Percentiles rank a stretch among this genome's conserved stretches.
These are phyloP conservation scores for Temnothorax ravouxi DNA, from an alignment of 2,888 invertebrate genomes.

Conservation along the genomic window DNA sequence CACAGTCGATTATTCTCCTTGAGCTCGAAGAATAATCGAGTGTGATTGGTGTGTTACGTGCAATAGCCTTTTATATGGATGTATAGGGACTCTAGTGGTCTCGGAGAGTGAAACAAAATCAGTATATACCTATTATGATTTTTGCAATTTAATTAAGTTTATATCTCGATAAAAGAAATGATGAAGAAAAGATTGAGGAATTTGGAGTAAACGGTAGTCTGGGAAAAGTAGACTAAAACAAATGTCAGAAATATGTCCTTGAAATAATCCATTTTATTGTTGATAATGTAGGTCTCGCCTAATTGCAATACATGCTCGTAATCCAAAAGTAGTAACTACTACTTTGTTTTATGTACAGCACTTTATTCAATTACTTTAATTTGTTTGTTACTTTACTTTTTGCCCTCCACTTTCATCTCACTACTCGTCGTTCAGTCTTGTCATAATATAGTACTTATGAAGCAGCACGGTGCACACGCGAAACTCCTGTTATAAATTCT, in stretches of 20 bases:
- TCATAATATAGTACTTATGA: constrained; percentile 44
- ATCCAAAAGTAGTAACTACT: constrained; percentile 44
- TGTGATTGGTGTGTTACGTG: too few species aligned
- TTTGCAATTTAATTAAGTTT: not conserved
- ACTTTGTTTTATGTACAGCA: constrained; percentile 51
- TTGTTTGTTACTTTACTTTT: constrained; percentile 37
- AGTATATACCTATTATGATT: not conserved
- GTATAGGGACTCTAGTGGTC: too few species aligned
- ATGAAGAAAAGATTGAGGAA: not conserved
- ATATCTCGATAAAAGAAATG: not conserved
- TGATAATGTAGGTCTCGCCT: constrained; percentile 30
- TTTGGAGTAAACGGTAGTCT: not conserved
- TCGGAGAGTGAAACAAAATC: too few species aligned
- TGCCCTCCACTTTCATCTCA: constrained; percentile 40
- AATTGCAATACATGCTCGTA: constrained; percentile 32
- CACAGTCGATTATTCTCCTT: too few species aligned
- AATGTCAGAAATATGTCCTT: not conserved
- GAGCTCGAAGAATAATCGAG: too few species aligned
- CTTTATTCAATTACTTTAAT: constrained; percentile 41
- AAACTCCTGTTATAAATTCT: constrained; percentile 3
- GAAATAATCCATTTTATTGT: constrained; percentile 49
- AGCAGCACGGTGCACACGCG: constrained; percentile 40
- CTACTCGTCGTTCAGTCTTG: constrained; percentile 51
- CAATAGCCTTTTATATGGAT: too few species aligned
- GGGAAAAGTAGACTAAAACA: not conserved